Evolutionary conservation across 2,113 vertebrate genomes (phyloP).

Genomic region (Chunga burmeisteri): DNA sequence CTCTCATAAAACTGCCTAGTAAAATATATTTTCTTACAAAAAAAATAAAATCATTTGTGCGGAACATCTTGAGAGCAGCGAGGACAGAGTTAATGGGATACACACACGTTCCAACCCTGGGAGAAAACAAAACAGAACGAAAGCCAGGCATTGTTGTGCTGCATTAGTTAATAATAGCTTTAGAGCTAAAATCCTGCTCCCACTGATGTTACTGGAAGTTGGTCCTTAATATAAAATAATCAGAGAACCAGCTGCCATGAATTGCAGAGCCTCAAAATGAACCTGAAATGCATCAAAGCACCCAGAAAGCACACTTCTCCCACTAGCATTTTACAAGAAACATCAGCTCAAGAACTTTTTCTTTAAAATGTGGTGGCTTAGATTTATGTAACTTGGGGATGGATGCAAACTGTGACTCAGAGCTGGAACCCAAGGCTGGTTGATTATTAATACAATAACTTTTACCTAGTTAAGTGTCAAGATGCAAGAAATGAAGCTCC

Average conservation of each 20-base stretch:
- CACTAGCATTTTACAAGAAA: background rate
- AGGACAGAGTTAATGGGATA: conserved; percentile 72
- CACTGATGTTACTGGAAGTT: conserved; percentile 58
- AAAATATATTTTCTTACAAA: conserved; percentile 73
- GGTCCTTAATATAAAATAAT: conserved; percentile 60
- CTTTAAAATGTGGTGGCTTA: background rate
- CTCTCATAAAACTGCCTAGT: conserved; percentile 74
- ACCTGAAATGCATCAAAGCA: background rate
- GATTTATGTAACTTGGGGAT: background rate
- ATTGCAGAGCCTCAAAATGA: background rate
- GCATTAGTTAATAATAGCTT: conserved; percentile 67
- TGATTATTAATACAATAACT: background rate
- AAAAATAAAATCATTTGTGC: conserved; percentile 65
- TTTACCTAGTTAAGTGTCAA: background rate
- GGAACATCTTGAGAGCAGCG: conserved; percentile 64
- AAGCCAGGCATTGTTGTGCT: conserved; percentile 66
- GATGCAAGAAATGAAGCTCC: background rate
- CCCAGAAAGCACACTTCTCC: background rate
- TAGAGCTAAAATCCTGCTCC: conserved; percentile 58
- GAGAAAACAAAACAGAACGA: conserved; percentile 65
- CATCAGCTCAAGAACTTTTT: background rate
- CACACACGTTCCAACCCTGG: conserved; percentile 50
- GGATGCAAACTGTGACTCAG: background rate
- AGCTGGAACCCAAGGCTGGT: background rate
- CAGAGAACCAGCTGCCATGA: conserved; percentile 52